Conservation (phyloP, 1,140 invertebrate species). For the Megathymus violae region DNA sequence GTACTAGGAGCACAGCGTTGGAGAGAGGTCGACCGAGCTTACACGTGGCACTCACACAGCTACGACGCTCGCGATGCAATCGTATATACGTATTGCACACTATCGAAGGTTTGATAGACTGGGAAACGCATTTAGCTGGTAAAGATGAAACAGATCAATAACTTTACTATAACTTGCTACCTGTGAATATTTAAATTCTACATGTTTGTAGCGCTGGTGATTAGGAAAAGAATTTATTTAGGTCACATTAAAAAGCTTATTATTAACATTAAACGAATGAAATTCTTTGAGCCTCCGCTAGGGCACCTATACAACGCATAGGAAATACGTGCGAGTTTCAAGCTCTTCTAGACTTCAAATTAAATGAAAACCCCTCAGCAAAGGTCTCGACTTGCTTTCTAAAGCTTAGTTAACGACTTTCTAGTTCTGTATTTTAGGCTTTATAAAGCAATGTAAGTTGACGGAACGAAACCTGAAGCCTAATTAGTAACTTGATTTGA, state of each 20-base stretch:
- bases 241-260: constrained; percentile 40
- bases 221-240: constrained; percentile 27
- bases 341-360: constrained; percentile 55
- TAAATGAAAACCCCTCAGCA: constrained; percentile 69
- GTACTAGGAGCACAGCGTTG: constrained; percentile 68
- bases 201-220: not conserved
- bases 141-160: constrained; percentile 76
- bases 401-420: constrained; percentile 72
- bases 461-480: constrained; percentile 69
- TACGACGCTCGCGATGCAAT: constrained; percentile 22
- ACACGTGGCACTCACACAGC: constrained; percentile 78
- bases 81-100: constrained; percentile 46
- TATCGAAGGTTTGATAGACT: constrained; percentile 71
- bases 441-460: constrained; percentile 77
- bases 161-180: constrained; percentile 36
- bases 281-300: constrained; percentile 39
- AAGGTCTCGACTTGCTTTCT: constrained; percentile 71
- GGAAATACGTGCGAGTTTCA: constrained; percentile 50
- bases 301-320: constrained; percentile 47
- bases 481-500: constrained; percentile 78
- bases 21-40: constrained; percentile 55
- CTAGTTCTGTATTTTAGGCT: constrained; percentile 62
- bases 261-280: constrained; percentile 43
- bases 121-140: constrained; percentile 76
- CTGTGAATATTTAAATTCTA: constrained; percentile 27